A percentile compares a stretch with the other conserved stretches of the same genome.
Conservation (phyloP, 2,113 vertebrate species). For the Promerops cafer region DNA sequence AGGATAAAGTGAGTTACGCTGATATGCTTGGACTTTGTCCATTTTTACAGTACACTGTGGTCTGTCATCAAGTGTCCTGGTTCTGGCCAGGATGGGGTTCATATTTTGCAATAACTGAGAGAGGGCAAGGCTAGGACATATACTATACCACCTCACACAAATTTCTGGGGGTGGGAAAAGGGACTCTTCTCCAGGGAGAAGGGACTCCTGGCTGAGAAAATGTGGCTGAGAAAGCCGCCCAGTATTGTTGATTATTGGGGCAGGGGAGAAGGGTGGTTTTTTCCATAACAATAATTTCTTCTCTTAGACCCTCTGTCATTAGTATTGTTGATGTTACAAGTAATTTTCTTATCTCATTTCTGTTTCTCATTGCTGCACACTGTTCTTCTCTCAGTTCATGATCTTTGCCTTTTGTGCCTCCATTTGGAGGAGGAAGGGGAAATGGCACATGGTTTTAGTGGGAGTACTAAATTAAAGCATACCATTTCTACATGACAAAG, state of each 20-base stretch:
- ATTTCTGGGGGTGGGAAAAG: not conserved
- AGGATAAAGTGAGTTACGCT: not conserved
- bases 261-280: accelerated
- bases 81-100: not conserved
- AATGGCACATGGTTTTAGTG: accelerated
- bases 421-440: not conserved
- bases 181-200: not conserved
- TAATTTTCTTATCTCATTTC: not conserved
- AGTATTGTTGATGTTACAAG: not conserved
- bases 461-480: not conserved
- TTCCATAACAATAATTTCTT: not conserved
- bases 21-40: not conserved
- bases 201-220: not conserved
- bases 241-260: accelerated
- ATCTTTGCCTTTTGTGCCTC: not conserved
- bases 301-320: not conserved
- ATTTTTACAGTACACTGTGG: not conserved
- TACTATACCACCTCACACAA: not conserved
- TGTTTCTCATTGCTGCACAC: not conserved
- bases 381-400: not conserved
- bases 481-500: not conserved
- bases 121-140: no score
- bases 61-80: not conserved
- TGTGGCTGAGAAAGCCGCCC: accelerated
- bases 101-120: not conserved